These are phyloP conservation scores for Dasypolia templi DNA, from an alignment of 2,888 invertebrate genomes.

Conservation along the genomic window DNA sequence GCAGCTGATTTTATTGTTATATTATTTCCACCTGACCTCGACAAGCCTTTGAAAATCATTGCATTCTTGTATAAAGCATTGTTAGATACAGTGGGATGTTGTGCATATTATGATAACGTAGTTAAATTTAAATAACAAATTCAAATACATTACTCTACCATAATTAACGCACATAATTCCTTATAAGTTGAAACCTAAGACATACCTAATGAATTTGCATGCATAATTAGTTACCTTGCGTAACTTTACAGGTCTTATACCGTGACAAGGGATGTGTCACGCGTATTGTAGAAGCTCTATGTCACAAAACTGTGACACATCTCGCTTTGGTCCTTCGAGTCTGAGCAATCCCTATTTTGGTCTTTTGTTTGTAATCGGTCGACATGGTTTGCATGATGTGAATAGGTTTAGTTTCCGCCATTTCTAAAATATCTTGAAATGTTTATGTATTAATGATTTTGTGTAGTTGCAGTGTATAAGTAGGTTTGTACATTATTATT, in stretches of 20 bases:
- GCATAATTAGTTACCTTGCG: constrained; percentile 61
- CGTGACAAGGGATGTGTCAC: constrained; percentile 24
- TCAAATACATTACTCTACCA: constrained; percentile 31
- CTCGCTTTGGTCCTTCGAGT: constrained; percentile 60
- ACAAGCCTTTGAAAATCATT: constrained; percentile 30
- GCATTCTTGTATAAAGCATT: constrained; percentile 24
- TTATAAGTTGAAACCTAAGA: constrained; percentile 52
- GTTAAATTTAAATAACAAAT: constrained; percentile 46
- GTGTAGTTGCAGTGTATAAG: neutral
- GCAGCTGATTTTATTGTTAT: constrained; percentile 27
- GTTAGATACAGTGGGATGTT: neutral
- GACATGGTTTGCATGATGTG: constrained; percentile 39
- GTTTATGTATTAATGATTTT: constrained; percentile 20
- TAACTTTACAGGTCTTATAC: constrained; percentile 43
- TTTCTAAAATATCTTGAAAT: constrained; percentile 37
- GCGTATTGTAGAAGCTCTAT: constrained; percentile 2
- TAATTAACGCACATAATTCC: constrained; percentile 51
- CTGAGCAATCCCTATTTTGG: constrained; percentile 59
- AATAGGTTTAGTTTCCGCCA: constrained; percentile 44
- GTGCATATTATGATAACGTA: constrained; percentile 22
- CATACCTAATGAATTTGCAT: constrained; percentile 70
- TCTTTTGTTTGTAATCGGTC: constrained; percentile 26
- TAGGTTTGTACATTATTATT: neutral
- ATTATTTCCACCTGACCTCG: constrained; percentile 32
- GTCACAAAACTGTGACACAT: constrained; percentile 1